A percentile compares a stretch with the other conserved stretches of the same genome.
Evolutionary conservation across 2,113 vertebrate genomes (phyloP).

Genomic region (Salvelinus alpinus): DNA sequence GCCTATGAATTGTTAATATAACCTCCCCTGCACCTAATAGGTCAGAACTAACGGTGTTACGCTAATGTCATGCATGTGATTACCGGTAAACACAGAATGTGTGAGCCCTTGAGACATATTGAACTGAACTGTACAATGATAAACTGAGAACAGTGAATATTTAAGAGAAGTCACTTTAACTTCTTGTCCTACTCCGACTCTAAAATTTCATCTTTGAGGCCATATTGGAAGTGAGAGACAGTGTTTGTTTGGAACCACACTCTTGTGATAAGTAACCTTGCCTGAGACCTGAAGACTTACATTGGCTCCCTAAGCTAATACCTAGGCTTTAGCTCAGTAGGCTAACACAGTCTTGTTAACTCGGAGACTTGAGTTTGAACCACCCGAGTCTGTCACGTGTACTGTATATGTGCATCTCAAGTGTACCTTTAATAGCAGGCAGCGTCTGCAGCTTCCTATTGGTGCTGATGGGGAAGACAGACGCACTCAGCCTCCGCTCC

Average conservation of each 20-base stretch:
- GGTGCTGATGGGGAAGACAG: slow-evolving; percentile 84
- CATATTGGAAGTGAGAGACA: neutral
- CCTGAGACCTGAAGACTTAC: too few species aligned
- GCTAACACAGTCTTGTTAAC: too few species aligned
- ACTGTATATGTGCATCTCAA: neutral
- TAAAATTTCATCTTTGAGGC: neutral
- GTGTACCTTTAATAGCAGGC: slow-evolving; percentile 83
- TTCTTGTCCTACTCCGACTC: neutral
- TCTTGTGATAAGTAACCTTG: too few species aligned
- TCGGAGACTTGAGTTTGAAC: neutral
- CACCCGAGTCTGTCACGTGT: too few species aligned
- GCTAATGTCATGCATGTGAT: slow-evolving; percentile 24
- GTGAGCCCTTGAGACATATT: neutral
- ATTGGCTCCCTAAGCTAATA: too few species aligned
- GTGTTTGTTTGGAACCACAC: too few species aligned
- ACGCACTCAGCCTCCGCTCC: slow-evolving; percentile 88
- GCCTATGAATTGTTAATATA: slow-evolving; percentile 70
- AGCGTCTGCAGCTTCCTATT: slow-evolving; percentile 92
- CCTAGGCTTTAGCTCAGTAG: too few species aligned
- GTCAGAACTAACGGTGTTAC: slow-evolving; percentile 39
- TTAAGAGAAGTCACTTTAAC: neutral
- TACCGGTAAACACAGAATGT: neutral
- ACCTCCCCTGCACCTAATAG: slow-evolving; percentile 40
- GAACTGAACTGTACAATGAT: neutral
- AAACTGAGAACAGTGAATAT: neutral